phyloP scores from a whole-genome alignment of 2,888 invertebrate genomes.

The Harpalus rufipes region DNA sequence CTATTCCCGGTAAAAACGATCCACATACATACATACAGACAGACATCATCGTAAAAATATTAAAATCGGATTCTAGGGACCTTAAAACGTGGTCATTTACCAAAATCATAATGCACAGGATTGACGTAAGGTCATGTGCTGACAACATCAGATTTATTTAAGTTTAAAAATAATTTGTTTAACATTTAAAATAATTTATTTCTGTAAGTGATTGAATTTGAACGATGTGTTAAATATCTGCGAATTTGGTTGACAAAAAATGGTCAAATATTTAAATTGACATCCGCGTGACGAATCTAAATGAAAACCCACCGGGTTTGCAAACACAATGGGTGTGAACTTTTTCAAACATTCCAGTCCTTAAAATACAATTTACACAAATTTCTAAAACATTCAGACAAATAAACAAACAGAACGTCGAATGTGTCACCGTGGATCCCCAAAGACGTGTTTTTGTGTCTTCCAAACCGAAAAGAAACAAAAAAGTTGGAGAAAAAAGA shows the following conservation, averaged over 20 bases:
- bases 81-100: no score
- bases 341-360: constrained; percentile 59
- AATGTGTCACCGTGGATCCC: constrained; percentile 63
- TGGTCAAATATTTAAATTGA: constrained; percentile 10
- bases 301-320: constrained; percentile 59
- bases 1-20: no score
- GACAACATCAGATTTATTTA: no score
- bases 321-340: constrained; percentile 63
- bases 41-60: no score
- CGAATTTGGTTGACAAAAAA: constrained; percentile 26
- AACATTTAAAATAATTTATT: no score
- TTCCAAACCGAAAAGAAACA: constrained; percentile 59
- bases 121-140: no score
- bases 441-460: constrained; percentile 67
- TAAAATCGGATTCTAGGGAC: no score
- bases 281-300: constrained; percentile 40
- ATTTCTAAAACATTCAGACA: constrained; percentile 67
- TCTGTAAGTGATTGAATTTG: background rate
- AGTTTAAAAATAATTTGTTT: no score
- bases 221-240: background rate
- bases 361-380: constrained; percentile 67
- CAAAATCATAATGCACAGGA: no score
- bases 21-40: no score
- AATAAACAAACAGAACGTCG: constrained; percentile 66
- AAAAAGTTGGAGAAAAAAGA: constrained; percentile 30